phyloP scores from a whole-genome alignment of 2,113 vertebrate species.

The Embiotoca jacksoni region DNA sequence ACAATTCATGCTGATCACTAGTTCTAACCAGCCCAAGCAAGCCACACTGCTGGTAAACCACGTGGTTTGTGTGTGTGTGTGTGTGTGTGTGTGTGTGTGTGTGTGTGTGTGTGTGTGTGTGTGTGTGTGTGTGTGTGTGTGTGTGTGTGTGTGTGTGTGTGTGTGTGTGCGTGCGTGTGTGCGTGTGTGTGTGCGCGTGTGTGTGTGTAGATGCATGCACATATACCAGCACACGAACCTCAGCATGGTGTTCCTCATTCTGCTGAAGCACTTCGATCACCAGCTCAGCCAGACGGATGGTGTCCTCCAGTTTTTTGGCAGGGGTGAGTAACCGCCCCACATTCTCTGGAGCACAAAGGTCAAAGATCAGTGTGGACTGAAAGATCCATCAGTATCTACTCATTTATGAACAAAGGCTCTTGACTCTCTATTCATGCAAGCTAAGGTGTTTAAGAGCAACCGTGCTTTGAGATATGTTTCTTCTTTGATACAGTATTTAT shows the following conservation, averaged over 20 bases:
- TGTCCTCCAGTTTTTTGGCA: constrained; percentile 99
- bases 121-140: too few species aligned
- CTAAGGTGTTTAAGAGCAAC: not conserved
- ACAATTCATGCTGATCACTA: too few species aligned
- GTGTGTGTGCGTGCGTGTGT: not conserved
- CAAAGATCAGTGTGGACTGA: constrained; percentile 77
- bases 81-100: too few species aligned
- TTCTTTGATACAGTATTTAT: not conserved
- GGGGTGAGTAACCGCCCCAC: constrained; percentile 98
- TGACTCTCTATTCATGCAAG: constrained; percentile 48
- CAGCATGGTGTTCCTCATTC: constrained; percentile 98
- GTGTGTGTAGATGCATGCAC: not conserved
- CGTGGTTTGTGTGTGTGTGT: too few species aligned
- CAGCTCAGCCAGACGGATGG: constrained; percentile 95
- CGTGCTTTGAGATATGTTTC: not conserved
- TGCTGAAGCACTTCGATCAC: constrained; percentile 99
- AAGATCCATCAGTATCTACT: not conserved
- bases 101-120: too few species aligned
- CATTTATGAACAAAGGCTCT: not conserved
- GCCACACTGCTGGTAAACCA: too few species aligned
- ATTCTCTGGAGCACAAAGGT: constrained; percentile 97
- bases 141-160: not conserved
- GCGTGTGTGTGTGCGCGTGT: not conserved
- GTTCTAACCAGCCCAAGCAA: too few species aligned
- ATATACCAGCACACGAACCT: constrained; percentile 86